These are phyloP conservation scores for Aurelia sp. DNA, from an alignment of 30 jellyfish, hydroid and myxozoan genomes.

Conservation along the genomic window DNA sequence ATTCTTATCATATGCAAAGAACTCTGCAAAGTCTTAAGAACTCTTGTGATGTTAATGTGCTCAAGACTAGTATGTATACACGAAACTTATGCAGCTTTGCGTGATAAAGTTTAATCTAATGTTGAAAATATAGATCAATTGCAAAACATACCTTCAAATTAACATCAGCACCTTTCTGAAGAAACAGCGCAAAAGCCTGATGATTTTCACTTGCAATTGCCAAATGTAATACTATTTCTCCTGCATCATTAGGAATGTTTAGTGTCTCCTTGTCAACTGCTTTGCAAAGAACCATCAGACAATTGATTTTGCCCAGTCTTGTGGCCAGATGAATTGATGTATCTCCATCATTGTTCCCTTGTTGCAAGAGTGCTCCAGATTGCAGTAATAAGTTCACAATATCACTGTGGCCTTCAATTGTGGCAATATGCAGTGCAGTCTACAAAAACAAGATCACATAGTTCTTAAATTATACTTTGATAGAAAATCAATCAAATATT, in stretches of 20 bases:
- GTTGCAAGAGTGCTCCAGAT: slow-evolving; percentile 26
- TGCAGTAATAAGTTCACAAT: slow-evolving; percentile 16
- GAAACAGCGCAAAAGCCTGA: slow-evolving; percentile 19
- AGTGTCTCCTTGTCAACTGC: slow-evolving; percentile 9
- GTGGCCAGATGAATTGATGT: slow-evolving; percentile 66
- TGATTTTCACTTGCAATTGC: slow-evolving; percentile 44
- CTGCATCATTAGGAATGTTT: slow-evolving; percentile 30
- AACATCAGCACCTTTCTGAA: slow-evolving; percentile 44
- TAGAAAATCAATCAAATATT: too few relatives aligned
- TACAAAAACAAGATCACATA: background rate
- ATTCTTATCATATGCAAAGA: too few relatives aligned
- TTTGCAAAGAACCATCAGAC: slow-evolving; percentile 12
- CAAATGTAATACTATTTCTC: slow-evolving; percentile 54
- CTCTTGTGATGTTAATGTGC: too few relatives aligned
- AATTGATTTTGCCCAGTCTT: slow-evolving; percentile 28
- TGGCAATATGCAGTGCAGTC: slow-evolving; percentile 79
- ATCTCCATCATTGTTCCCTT: slow-evolving; percentile 54
- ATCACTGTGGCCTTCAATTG: slow-evolving; percentile 13
- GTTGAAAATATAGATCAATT: too few relatives aligned
- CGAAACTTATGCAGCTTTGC: too few relatives aligned
- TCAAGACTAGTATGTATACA: too few relatives aligned
- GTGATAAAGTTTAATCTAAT: too few relatives aligned
- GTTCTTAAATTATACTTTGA: too few relatives aligned
- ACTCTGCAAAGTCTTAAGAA: too few relatives aligned
- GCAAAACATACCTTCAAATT: slow-evolving; percentile 17